Base-by-base conservation (phyloP, 2,888 invertebrate genomes). In the Ethmia dodecea region DNA sequence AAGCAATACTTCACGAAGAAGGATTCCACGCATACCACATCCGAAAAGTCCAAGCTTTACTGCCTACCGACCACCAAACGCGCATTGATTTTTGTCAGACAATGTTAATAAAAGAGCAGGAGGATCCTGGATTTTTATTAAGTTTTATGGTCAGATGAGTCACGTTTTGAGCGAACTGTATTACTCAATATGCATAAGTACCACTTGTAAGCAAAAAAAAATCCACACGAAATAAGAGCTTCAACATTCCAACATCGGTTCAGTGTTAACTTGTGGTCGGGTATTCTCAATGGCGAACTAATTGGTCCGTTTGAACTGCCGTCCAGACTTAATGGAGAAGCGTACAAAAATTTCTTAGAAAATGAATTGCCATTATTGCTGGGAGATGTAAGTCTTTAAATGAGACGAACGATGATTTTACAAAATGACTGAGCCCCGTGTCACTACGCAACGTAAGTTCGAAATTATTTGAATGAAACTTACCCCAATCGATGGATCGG, bases 11-110 rank as follows among this genome's bases (percentile, higher is more conserved):
- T 27, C 26, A 31, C 11, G 31, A 32, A n/a, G 34, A 34, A 34
- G 28, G 28, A 28, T 34, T 27, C 34, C 34, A 34, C 34, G 34
- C 34, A 27, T 28, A 13, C 16, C 28, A 34, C 28, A 34, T 28
- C 11, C 34, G 28, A 28, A 16, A 20, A 34, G 28, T 34, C 22
- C 34, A 28, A 34, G 28, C 28, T 34, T 34, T 28, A 28, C 28
- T 18, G 11, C 29, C 35, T 29, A 29, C 22, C 26, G 29, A 35
- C 27, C 28, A 14, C 12, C 27, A 18, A 18, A n/a, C 12, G 25
- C 16, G 29, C n/a, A 15, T 15, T 15, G 29, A 29, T 29, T 24
- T 24, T 24, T 24, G 24, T 10, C 24, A 24, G 10, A 24, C 24
- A 5, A 24, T 24, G 24, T 24, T 10, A 24, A n/a, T 5, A 24